Conservation (phyloP, 2,888 invertebrate species). For the Thymelicus acteon region DNA sequence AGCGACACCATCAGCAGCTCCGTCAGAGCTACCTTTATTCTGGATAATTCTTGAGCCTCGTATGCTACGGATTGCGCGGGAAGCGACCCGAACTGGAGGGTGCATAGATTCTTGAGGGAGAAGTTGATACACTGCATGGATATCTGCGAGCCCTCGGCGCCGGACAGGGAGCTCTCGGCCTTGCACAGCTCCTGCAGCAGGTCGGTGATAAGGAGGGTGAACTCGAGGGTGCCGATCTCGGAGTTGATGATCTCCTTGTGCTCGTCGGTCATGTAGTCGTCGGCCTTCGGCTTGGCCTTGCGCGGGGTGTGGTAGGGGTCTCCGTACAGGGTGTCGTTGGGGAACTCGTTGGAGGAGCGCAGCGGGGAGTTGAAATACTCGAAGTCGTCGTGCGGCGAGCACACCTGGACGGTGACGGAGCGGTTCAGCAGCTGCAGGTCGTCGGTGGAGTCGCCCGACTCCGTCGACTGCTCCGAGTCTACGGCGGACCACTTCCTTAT, state of each 20-base stretch:
- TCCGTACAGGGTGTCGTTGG: conserved; percentile 66
- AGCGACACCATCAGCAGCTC: conserved; percentile 84
- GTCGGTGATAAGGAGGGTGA: conserved; percentile 83
- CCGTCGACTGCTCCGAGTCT: conserved; percentile 67
- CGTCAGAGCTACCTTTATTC: conserved; percentile 82
- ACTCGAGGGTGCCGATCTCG: conserved; percentile 82
- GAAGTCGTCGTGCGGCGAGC: conserved; percentile 85
- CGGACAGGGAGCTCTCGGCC: conserved; percentile 78
- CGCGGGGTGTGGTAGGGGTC: conserved; percentile 65
- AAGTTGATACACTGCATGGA: conserved; percentile 86
- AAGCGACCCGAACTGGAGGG: conserved; percentile 84
- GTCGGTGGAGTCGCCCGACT: conserved; percentile 77
- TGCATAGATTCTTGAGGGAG: conserved; percentile 84
- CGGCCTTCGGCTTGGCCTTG: conserved; percentile 74
- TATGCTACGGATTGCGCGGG: conserved; percentile 58
- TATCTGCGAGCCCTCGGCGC: conserved; percentile 81
- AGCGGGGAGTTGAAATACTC: conserved; percentile 84
- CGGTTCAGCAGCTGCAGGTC: conserved; percentile 78
- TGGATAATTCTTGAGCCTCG: conserved; percentile 67
- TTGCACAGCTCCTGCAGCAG: conserved; percentile 82
- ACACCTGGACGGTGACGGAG: conserved; percentile 82
- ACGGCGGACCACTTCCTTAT: conserved; percentile 54
- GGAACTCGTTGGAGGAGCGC: conserved; percentile 64
- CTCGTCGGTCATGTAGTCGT: conserved; percentile 82
- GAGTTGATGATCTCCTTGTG: conserved; percentile 80